A percentile compares a stretch with the other conserved stretches of the same genome.
phyloP scores from a whole-genome alignment of 92 coral and sea anemone genomes.

The Chrysogorgia sp. region DNA sequence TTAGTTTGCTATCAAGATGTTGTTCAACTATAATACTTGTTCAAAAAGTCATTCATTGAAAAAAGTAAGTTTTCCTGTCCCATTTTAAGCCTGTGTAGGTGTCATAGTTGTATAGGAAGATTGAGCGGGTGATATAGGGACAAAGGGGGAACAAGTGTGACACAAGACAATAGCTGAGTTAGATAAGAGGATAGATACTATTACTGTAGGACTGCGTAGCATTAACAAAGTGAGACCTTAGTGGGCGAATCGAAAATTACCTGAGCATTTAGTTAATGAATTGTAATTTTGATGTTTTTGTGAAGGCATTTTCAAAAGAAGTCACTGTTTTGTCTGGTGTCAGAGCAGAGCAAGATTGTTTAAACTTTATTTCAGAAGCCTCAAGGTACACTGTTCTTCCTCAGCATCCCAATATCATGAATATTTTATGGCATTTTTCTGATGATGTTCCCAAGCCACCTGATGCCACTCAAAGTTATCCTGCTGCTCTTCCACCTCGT shows the following conservation, averaged over 20 bases:
- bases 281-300: background rate
- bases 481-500: conserved; percentile 81
- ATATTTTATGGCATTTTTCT: conserved; percentile 72
- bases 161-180: too few relatives aligned
- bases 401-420: conserved; percentile 72
- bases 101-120: background rate
- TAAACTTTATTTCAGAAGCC: background rate
- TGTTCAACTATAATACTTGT: conserved; percentile 72
- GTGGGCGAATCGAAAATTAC: too few relatives aligned
- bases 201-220: too few relatives aligned
- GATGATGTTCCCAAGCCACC: conserved; percentile 72
- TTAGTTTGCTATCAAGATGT: conserved; percentile 92
- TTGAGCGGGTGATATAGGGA: too few relatives aligned
- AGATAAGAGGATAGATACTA: too few relatives aligned
- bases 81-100: background rate
- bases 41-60: conserved; percentile 69
- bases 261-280: background rate
- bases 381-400: conserved; percentile 61
- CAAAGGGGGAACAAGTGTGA: too few relatives aligned
- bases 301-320: conserved; percentile 69
- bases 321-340: conserved; percentile 42
- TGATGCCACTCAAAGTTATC: conserved; percentile 71
- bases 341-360: background rate
- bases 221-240: too few relatives aligned
- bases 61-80: conserved; percentile 39